Conservation (phyloP, 2,113 vertebrate species). For the Tupaia tana region DNA sequence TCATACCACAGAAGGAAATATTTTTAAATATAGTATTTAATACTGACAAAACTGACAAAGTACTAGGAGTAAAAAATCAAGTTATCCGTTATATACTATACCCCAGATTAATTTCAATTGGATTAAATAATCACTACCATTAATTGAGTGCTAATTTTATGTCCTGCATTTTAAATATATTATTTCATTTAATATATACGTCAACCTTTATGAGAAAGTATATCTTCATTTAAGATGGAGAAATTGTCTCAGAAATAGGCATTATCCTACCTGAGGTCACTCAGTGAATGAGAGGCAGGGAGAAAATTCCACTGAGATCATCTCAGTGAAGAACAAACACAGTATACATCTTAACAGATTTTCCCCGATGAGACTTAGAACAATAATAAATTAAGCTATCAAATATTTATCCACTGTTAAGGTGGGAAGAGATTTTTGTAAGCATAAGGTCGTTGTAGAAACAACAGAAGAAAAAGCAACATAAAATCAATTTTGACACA, state of each 20-base stretch:
- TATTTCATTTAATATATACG: neutral
- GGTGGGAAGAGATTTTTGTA: neutral
- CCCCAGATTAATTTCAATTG: neutral
- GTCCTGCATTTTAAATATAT: neutral
- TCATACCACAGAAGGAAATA: neutral
- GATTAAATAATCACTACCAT: neutral
- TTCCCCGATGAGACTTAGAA: neutral
- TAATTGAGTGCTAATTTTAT: neutral
- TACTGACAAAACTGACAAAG: neutral
- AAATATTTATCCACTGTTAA: neutral
- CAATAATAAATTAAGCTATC: neutral
- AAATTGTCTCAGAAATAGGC: neutral
- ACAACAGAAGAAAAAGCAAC: neutral
- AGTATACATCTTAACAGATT: accelerated
- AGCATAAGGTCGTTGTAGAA: neutral
- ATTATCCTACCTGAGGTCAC: neutral
- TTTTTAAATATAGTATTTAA: neutral
- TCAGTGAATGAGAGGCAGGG: neutral
- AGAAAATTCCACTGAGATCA: neutral
- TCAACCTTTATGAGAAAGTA: neutral
- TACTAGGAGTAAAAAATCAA: neutral
- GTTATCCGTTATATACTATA: neutral
- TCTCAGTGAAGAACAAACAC: neutral
- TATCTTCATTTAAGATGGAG: neutral
- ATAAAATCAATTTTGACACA: neutral